Evolutionary conservation across 1,140 invertebrate genomes (phyloP).

Genomic region (Achroia grisella): DNA sequence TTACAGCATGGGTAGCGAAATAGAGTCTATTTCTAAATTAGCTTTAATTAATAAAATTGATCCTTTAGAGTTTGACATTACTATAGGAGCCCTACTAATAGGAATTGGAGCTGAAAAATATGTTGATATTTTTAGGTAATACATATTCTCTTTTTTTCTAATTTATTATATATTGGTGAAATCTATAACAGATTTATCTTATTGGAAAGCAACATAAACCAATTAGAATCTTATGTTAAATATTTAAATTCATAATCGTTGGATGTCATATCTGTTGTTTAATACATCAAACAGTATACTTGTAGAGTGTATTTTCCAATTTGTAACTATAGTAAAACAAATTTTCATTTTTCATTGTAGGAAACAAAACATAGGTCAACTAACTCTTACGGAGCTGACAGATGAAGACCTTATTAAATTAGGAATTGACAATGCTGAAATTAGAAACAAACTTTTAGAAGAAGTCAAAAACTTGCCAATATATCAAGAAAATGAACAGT

Average conservation of each 20-base stretch:
- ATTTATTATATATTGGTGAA: too few relatives aligned
- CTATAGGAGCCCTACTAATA: slow-evolving; percentile 46
- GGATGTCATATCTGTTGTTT: too few relatives aligned
- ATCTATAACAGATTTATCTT: too few relatives aligned
- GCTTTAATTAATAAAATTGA: slow-evolving; percentile 27
- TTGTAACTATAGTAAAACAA: too few relatives aligned
- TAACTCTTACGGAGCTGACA: slow-evolving; percentile 49
- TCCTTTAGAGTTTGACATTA: slow-evolving; percentile 52
- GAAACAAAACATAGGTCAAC: slow-evolving; percentile 56
- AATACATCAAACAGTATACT: too few relatives aligned
- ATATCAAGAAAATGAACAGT: slow-evolving; percentile 32
- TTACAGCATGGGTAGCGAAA: slow-evolving; percentile 16
- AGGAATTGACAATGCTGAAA: slow-evolving; percentile 46
- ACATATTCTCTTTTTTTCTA: too few relatives aligned
- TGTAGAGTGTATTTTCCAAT: too few relatives aligned
- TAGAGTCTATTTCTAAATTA: slow-evolving; percentile 4
- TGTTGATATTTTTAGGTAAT: slow-evolving; percentile 60
- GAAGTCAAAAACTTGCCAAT: slow-evolving; percentile 58
- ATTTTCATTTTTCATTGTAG: slow-evolving; percentile 25
- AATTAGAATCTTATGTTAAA: too few relatives aligned
- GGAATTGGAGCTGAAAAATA: slow-evolving; percentile 58
- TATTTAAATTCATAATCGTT: too few relatives aligned
- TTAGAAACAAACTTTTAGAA: slow-evolving; percentile 44
- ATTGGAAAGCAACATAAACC: too few relatives aligned
- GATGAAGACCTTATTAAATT: slow-evolving; percentile 62